Conservation (phyloP, 2,113 vertebrate species). For the Gadus chalcogrammus region DNA sequence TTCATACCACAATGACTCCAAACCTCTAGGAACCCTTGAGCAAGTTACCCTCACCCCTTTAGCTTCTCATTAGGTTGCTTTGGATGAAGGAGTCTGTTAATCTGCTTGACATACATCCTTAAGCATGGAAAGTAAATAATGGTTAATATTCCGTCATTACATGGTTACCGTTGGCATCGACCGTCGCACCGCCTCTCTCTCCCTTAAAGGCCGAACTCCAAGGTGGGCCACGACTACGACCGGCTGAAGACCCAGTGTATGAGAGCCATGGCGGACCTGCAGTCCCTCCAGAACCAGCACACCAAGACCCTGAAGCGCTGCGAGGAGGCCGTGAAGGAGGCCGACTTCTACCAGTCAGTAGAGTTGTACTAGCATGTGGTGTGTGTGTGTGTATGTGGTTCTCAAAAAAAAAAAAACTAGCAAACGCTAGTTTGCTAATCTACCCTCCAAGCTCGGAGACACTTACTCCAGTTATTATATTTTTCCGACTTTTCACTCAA, state of each 20-base stretch:
- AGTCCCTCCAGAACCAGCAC: conserved; percentile 95
- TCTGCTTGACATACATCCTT: no score
- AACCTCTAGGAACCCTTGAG: no score
- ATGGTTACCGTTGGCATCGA: no score
- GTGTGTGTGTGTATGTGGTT: no score
- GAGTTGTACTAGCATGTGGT: conserved; percentile 57
- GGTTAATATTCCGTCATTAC: neutral
- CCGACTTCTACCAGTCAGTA: conserved; percentile 92
- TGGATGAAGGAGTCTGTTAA: neutral
- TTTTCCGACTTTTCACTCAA: no score
- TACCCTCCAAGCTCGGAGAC: no score
- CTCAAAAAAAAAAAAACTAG: no score
- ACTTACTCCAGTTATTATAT: no score
- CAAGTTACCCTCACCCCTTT: no score
- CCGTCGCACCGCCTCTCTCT: conserved; percentile 31
- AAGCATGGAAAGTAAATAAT: no score
- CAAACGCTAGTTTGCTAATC: no score
- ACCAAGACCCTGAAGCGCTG: conserved; percentile 93
- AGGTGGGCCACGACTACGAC: conserved; percentile 92
- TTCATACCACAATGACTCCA: no score
- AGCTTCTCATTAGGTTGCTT: neutral
- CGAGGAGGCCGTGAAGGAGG: conserved; percentile 96
- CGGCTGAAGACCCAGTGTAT: conserved; percentile 93
- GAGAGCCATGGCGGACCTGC: conserved; percentile 93
- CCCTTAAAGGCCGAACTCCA: conserved; percentile 84